Conservation (phyloP, 2,797 vertebrate species). For the Hoplostethus mediterraneus region DNA sequence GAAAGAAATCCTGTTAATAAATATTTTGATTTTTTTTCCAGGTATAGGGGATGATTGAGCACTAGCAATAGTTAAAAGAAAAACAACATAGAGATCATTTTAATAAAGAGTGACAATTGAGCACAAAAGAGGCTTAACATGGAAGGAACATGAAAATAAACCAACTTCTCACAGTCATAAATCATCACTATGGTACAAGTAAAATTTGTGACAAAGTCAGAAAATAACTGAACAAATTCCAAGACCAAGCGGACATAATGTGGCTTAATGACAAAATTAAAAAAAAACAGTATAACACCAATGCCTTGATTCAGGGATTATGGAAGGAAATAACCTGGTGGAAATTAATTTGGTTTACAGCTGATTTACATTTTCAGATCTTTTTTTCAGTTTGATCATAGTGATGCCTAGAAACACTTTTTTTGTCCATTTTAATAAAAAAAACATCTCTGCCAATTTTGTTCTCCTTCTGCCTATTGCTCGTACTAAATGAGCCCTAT, state of each 20-base stretch:
- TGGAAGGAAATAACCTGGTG: too few relatives aligned
- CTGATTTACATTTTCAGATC: not conserved
- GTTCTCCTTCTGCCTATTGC: not conserved
- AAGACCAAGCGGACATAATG: not conserved
- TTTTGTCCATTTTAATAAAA: too few relatives aligned
- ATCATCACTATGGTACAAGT: not conserved
- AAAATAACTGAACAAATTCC: not conserved
- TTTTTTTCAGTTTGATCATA: not conserved
- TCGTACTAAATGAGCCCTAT: constrained; percentile 8
- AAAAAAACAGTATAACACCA: too few relatives aligned
- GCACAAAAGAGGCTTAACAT: not conserved
- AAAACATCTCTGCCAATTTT: too few relatives aligned
- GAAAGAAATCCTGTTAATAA: too few relatives aligned
- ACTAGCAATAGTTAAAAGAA: too few relatives aligned
- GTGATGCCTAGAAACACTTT: too few relatives aligned
- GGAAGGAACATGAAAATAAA: not conserved
- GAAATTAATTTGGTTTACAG: not conserved
- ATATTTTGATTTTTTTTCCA: too few relatives aligned
- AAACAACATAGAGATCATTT: not conserved
- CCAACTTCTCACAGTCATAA: not conserved
- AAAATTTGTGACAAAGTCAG: not conserved
- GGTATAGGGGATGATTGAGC: too few relatives aligned
- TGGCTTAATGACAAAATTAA: not conserved
- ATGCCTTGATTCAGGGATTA: too few relatives aligned
- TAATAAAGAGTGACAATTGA: not conserved